Conservation (phyloP, 2,113 vertebrate species). For the Baryphthengus martii region DNA sequence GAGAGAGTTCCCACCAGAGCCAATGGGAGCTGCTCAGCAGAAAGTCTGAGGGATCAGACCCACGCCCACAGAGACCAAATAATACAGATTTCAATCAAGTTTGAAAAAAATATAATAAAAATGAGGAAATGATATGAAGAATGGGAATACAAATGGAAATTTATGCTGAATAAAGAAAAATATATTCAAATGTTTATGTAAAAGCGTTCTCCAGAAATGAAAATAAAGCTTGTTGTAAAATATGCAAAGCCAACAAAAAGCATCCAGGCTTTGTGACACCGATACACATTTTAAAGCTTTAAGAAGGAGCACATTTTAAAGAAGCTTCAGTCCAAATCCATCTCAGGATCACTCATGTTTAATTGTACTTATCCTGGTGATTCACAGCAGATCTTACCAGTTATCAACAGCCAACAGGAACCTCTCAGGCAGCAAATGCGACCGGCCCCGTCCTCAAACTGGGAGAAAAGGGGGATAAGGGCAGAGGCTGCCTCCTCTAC, state of each 20-base stretch:
- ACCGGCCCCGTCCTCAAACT: neutral
- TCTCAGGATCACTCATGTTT: neutral
- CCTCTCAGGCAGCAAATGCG: accelerated
- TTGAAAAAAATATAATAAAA: neutral
- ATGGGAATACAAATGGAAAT: neutral
- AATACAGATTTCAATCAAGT: neutral
- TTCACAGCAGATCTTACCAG: neutral
- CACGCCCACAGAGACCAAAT: neutral
- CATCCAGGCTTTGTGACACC: neutral
- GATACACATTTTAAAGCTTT: neutral
- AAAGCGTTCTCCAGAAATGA: neutral
- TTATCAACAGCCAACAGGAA: neutral
- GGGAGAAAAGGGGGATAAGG: no score
- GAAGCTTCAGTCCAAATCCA: neutral
- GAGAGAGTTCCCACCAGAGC: neutral
- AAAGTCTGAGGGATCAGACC: neutral
- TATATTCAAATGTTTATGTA: neutral
- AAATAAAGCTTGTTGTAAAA: neutral
- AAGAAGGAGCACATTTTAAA: neutral
- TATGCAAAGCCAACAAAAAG: neutral
- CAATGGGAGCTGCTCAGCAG: neutral
- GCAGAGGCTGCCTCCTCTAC: no score
- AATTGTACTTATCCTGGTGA: neutral
- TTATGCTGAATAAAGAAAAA: neutral
- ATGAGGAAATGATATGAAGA: neutral